Conservation (phyloP, 1,140 invertebrate species). For the Drosophila quadrilineata region DNA sequence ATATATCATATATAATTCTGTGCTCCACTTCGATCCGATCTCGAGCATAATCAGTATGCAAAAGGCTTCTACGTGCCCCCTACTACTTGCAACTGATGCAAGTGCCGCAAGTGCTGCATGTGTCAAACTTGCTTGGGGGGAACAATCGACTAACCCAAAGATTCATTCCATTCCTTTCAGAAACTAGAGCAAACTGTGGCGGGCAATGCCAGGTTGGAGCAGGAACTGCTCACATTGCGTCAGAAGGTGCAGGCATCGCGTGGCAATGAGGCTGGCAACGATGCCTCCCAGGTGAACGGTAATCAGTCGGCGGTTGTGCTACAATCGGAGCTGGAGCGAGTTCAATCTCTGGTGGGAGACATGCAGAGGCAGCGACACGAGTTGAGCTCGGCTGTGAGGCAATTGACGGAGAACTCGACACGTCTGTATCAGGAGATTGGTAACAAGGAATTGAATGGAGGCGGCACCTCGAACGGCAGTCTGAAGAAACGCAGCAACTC, state of each 20-base stretch:
- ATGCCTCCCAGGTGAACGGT: constrained; percentile 67
- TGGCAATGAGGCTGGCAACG: constrained; percentile 29
- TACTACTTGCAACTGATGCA: constrained; percentile 15
- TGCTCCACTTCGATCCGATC: not conserved
- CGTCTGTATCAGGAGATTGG: constrained; percentile 78
- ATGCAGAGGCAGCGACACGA: constrained; percentile 91
- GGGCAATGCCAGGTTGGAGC: constrained; percentile 93
- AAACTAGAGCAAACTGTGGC: constrained; percentile 95
- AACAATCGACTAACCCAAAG: constrained; percentile 1
- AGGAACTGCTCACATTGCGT: constrained; percentile 91
- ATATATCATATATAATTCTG: too few species aligned
- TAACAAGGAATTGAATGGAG: constrained; percentile 64
- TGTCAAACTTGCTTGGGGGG: constrained; percentile 22
- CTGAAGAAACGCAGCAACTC: constrained; percentile 82
- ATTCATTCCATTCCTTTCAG: constrained; percentile 81
- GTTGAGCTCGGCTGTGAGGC: constrained; percentile 90
- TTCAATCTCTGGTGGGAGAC: constrained; percentile 92
- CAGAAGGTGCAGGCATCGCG: constrained; percentile 90
- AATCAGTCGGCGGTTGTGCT: constrained; percentile 85
- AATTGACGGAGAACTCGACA: constrained; percentile 89
- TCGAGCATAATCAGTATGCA: constrained; percentile 40
- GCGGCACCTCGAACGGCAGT: constrained; percentile 54
- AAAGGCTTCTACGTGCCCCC: constrained; percentile 59
- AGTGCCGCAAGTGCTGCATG: constrained; percentile 55
- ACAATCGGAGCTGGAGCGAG: constrained; percentile 90